Percentiles rank a stretch among this genome's conserved stretches.
Conservation (phyloP, 2,888 invertebrate genomes). For the Odontocolon sp. region DNA sequence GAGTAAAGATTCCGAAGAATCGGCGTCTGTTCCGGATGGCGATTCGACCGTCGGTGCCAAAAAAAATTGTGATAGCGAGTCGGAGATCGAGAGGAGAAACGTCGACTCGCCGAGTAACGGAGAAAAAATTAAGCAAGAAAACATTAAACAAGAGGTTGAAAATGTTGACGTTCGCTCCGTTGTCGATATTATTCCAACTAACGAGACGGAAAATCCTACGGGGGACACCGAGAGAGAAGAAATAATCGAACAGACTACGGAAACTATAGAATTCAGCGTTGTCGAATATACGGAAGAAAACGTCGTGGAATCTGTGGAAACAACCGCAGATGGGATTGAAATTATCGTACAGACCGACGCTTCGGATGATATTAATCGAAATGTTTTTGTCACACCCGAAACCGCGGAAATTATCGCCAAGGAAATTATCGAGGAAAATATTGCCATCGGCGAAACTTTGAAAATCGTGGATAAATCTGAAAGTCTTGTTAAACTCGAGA, state of each 20-base stretch:
- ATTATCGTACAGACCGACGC: conserved; percentile 5
- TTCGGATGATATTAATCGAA: background rate
- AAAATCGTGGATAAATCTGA: too few relatives aligned
- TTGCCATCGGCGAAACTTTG: too few relatives aligned
- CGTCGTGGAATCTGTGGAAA: background rate
- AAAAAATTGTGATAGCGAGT: background rate
- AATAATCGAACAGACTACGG: conserved; percentile 42
- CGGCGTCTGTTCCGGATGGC: background rate
- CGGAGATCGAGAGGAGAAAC: too few relatives aligned
- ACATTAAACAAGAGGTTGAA: background rate
- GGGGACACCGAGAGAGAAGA: conserved; percentile 30
- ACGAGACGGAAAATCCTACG: conserved; percentile 2
- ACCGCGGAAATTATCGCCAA: background rate
- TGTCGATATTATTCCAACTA: background rate
- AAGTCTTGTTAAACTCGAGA: too few relatives aligned
- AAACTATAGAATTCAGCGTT: conserved; percentile 55
- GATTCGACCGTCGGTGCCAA: background rate
- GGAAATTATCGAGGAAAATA: background rate
- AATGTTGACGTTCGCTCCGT: background rate
- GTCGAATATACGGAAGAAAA: conserved; percentile 41
- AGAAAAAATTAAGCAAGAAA: background rate
- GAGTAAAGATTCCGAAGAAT: background rate
- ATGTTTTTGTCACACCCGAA: background rate
- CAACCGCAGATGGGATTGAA: background rate
- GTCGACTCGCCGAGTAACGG: background rate